Evolutionary conservation across 2,888 invertebrate genomes (phyloP).

Genomic region (Cantharis rufa): DNA sequence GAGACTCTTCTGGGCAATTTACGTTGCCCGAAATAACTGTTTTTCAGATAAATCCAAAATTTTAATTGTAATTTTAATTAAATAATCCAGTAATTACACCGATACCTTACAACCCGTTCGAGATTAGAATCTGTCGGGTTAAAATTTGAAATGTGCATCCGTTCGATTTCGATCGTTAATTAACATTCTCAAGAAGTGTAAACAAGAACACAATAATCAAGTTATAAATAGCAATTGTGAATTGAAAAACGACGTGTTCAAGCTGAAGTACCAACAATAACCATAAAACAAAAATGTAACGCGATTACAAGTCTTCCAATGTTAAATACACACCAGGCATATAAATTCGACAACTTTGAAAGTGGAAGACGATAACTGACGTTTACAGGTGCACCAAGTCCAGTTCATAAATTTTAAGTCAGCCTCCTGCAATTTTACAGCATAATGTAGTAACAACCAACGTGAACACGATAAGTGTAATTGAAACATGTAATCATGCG

Average conservation of each 20-base stretch:
- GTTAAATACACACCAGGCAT: background rate
- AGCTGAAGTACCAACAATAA: conserved; percentile 24
- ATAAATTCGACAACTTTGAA: conserved; percentile 23
- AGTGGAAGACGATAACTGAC: conserved; percentile 4
- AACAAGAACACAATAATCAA: conserved; percentile 22
- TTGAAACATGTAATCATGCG: background rate
- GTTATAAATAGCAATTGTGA: conserved; percentile 10
- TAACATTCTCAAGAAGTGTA: conserved; percentile 12
- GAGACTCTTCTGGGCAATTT: background rate
- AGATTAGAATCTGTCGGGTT: background rate
- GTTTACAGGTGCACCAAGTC: conserved; percentile 34
- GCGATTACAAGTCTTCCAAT: conserved; percentile 19
- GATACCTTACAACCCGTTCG: background rate
- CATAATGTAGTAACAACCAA: conserved; percentile 10
- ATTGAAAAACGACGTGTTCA: conserved; percentile 14
- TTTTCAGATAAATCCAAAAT: background rate
- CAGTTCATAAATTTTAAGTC: conserved; percentile 34
- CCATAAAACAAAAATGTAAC: conserved; percentile 27
- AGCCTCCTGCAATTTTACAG: conserved; percentile 24
- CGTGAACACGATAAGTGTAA: background rate
- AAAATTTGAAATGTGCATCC: background rate
- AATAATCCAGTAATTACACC: background rate
- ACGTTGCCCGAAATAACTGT: background rate
- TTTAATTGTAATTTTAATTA: background rate
- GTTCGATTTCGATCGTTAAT: conserved; percentile 6